phyloP scores from a whole-genome alignment of 2,888 invertebrate species.

The Ochropacha duplaris region DNA sequence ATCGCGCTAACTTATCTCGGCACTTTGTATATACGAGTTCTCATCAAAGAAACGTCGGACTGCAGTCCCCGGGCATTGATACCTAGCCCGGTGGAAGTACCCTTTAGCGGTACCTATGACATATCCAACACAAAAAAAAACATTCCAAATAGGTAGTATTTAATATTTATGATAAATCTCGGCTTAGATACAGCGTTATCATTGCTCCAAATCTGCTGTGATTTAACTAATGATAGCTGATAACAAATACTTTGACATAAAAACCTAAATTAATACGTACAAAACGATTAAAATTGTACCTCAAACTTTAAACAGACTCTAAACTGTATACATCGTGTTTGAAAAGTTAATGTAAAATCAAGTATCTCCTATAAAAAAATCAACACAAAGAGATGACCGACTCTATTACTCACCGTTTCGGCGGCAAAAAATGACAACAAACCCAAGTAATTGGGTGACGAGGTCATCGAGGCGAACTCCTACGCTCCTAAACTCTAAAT shows the following conservation, averaged over 20 bases:
- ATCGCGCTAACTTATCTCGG: no score
- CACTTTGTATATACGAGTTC: no score
- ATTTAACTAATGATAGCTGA: background rate
- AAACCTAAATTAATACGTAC: background rate
- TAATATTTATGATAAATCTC: background rate
- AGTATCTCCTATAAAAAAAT: background rate
- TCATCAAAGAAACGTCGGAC: no score
- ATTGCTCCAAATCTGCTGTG: background rate
- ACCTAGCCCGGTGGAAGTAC: no score
- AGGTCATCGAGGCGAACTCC: conserved; percentile 28
- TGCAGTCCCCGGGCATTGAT: no score
- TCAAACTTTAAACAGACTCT: background rate
- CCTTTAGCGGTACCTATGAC: no score
- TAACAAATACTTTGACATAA: background rate
- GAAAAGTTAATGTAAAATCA: background rate
- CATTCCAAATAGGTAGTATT: background rate
- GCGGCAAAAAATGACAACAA: conserved; percentile 29
- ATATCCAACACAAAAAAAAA: no score
- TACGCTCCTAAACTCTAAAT: conserved; percentile 5
- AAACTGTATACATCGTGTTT: no score
- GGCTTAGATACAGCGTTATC: background rate
- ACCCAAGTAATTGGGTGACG: conserved; percentile 40
- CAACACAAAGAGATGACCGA: conserved; percentile 22
- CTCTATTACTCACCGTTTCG: conserved; percentile 30
- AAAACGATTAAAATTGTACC: background rate